These are phyloP conservation scores for Cheirogaleus medius DNA, from an alignment of 2,113 vertebrate genomes.

Conservation along the genomic window DNA sequence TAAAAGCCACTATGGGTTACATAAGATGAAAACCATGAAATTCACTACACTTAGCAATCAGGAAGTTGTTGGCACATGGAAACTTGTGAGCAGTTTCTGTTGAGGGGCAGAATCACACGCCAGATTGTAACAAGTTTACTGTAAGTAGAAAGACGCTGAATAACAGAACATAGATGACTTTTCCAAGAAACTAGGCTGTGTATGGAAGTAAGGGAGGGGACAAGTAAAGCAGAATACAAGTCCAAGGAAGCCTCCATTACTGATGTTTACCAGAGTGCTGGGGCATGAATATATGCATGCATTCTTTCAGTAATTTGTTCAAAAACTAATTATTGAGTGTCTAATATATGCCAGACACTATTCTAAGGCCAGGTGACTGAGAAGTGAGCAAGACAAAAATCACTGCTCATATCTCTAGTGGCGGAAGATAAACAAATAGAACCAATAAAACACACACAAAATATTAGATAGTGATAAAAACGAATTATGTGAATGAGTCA, in stretches of 20 bases:
- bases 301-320: not conserved
- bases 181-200: not conserved
- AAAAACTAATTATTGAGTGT: not conserved
- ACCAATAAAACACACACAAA: not conserved
- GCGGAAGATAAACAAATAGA: not conserved
- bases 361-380: not conserved
- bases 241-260: not conserved
- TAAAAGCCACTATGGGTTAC: not conserved
- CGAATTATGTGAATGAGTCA: not conserved
- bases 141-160: constrained; percentile 6
- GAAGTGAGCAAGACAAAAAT: constrained; percentile 31
- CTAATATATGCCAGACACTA: not conserved
- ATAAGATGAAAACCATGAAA: not conserved
- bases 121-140: not conserved
- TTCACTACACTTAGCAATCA: not conserved
- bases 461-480: not conserved
- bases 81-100: constrained; percentile 15
- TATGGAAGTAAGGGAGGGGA: not conserved
- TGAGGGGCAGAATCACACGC: not conserved
- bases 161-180: not conserved
- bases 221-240: not conserved
- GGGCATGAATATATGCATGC: not conserved
- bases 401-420: not conserved
- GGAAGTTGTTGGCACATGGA: not conserved
- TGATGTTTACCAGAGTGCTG: not conserved